Conservation (phyloP, 2,113 vertebrate species). For the Hypanus sabinus region DNA sequence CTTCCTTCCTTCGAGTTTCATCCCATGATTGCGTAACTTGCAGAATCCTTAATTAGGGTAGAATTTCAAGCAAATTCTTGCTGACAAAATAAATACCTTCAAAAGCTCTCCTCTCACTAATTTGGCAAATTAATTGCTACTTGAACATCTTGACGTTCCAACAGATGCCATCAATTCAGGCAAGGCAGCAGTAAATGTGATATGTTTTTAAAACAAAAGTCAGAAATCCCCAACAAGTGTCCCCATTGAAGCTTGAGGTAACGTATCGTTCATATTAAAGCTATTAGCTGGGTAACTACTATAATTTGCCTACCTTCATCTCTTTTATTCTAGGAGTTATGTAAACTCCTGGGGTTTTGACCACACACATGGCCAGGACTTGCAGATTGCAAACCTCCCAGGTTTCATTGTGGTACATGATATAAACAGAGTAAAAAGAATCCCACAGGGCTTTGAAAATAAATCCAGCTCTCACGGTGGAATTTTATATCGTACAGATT, state of each 20-base stretch:
- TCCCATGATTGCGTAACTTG: background rate
- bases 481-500: background rate
- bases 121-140: slow-evolving; percentile 19
- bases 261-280: background rate
- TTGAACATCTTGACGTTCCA: background rate
- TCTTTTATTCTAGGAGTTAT: background rate
- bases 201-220: background rate
- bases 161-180: background rate
- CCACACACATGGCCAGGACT: background rate
- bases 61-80: background rate
- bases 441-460: background rate
- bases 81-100: background rate
- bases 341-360: background rate
- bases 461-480: background rate
- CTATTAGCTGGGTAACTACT: slow-evolving; percentile 2
- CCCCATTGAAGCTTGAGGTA: background rate
- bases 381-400: background rate
- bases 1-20: background rate
- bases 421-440: background rate
- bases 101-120: background rate
- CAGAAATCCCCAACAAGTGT: background rate
- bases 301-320: background rate
- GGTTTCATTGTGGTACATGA: background rate
- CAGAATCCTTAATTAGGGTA: background rate
- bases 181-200: background rate